Evolutionary conservation across 1,140 invertebrate species (phyloP).

Genomic region (Nylanderia fulva): DNA sequence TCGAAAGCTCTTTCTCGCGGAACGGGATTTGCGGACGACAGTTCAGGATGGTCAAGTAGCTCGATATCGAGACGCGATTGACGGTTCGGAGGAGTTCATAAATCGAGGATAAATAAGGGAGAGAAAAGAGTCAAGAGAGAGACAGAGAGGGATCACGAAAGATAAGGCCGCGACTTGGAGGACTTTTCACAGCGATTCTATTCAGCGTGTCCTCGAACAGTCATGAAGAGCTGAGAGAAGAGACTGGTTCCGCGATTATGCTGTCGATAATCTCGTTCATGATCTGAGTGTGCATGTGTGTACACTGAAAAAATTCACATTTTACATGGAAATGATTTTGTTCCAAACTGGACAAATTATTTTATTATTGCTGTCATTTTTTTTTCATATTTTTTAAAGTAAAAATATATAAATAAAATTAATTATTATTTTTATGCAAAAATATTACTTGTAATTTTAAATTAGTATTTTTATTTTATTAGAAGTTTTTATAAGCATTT

Average conservation of each 20-base stretch:
- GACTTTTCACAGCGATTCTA: conserved; percentile 48
- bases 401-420: too few species aligned
- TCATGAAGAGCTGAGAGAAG: conserved; percentile 1
- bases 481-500: too few species aligned
- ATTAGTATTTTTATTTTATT: too few species aligned
- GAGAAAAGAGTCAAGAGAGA: conserved; percentile 2
- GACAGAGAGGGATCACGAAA: not conserved
- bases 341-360: too few species aligned
- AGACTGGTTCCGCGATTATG: conserved; percentile 17
- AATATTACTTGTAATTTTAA: too few species aligned
- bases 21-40: conserved; percentile 47
- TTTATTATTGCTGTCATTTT: too few species aligned
- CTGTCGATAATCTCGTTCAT: conserved; percentile 44
- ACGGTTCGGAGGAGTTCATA: conserved; percentile 55
- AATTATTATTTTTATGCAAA: too few species aligned
- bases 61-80: conserved; percentile 58
- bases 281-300: not conserved
- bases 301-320: too few species aligned
- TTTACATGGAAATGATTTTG: too few species aligned
- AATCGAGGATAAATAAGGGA: conserved; percentile 47
- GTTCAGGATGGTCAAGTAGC: conserved; percentile 39
- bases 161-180: conserved; percentile 13
- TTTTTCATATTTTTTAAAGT: too few species aligned
- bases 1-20: conserved; percentile 51
- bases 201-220: conserved; percentile 44